A percentile compares a stretch with the other conserved stretches of the same genome.
These are phyloP conservation scores for Aspidoscelis tigris DNA, from an alignment of 2,113 vertebrate genomes.

Conservation along the genomic window DNA sequence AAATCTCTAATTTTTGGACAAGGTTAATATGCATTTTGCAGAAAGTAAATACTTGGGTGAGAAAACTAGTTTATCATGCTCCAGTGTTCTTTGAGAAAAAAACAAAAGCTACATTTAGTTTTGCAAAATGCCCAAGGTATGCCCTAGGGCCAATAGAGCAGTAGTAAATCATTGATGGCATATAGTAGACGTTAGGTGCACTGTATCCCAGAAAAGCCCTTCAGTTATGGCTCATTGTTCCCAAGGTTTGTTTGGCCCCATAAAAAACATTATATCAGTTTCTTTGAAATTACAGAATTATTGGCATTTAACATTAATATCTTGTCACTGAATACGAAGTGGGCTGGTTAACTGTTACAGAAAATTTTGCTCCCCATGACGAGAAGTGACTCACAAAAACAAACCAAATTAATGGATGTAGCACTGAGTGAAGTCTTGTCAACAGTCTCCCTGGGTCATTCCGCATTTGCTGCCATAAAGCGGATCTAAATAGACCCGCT, in stretches of 20 bases:
- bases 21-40: background rate
- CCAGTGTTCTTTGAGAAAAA: background rate
- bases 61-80: conserved; percentile 1
- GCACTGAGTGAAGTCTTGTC: too few species aligned
- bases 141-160: background rate
- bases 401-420: too few species aligned
- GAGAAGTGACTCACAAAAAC: too few species aligned
- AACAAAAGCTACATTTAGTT: background rate
- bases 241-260: conserved; percentile 9
- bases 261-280: conserved; percentile 33
- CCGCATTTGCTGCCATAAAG: too few species aligned
- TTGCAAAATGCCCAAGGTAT: background rate
- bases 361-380: background rate
- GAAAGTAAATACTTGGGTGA: background rate
- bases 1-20: background rate
- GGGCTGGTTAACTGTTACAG: background rate
- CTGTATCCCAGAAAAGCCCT: conserved; percentile 6
- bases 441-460: too few species aligned
- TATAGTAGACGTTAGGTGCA: background rate
- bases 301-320: conserved; percentile 22
- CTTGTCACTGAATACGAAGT: conserved; percentile 4
- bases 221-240: conserved; percentile 11
- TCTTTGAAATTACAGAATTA: conserved; percentile 25
- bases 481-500: too few species aligned
- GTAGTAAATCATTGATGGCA: conserved; percentile 19